Base-by-base conservation (phyloP, 2,797 vertebrate species). In the Nasua narica region DNA sequence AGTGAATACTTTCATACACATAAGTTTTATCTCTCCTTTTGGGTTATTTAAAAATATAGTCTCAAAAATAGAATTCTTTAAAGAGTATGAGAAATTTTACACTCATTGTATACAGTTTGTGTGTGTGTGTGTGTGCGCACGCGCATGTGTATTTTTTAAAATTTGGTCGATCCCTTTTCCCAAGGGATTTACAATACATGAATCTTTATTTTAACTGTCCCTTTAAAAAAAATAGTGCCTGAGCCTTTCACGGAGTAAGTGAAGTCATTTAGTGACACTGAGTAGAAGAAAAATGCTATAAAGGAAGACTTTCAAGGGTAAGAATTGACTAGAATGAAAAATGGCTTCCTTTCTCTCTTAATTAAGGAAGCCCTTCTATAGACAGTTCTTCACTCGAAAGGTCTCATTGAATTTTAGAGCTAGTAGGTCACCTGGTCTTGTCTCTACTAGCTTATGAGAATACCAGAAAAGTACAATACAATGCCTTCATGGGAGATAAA, bases 51-150 rank as follows among this genome's bases (percentile, higher is more conserved):
- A 43, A 91, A 81, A 67, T 85, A 65, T 3, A 62, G 23, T 82
- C 32, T 90, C 40, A 90, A 70, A 85, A 94, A 77, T 94, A 25
- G 48, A 95, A 95, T 95, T 81, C 2, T 16, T 89, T 37, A 94
- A 94, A 91, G 5, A 43, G 32, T 90, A 74, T 48, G 48, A 79
- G 43, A 89, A 78, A 90, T 40, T 70, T 91, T 79, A 52, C 6
- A 14, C 8, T 46, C 19, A 37, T 25, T 76, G 16, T 52, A 60
- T 79, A 50, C 6, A 62, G 50, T 48, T n/a, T 27, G 27, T 87
- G 23, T 92, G 16, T 81, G 18, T 32, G 7, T 84, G 7, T 54
- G 11, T 40, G 2, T 83, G 7, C 6, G 40, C 52, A 7, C 19
- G 40, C 16, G 9, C 40, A 35, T 37, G 19, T 69, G 4, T 69